Conservation (phyloP, 2,797 vertebrate species). For the Naso thynnoides region DNA sequence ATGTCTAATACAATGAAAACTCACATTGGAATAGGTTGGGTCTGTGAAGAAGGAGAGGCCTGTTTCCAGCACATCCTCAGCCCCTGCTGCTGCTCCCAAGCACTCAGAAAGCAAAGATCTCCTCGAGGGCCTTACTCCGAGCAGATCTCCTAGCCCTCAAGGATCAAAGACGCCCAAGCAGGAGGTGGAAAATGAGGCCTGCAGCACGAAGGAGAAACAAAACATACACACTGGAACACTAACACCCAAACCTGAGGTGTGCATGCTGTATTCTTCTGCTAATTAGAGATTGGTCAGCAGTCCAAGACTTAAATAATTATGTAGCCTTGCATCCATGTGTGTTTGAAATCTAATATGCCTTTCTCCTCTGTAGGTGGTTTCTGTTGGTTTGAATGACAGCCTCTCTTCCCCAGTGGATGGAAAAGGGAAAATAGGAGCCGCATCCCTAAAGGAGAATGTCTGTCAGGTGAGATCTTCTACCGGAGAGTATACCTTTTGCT, state of each 20-base stretch:
- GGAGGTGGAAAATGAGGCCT: constrained; percentile 59
- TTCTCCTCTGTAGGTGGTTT: constrained; percentile 58
- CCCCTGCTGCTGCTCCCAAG: constrained; percentile 32
- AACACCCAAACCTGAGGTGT: constrained; percentile 74
- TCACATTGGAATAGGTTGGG: constrained; percentile 54
- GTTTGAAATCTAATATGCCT: neutral
- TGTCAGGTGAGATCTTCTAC: constrained; percentile 90
- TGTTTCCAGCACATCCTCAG: constrained; percentile 38
- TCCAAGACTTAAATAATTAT: neutral
- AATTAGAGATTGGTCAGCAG: neutral
- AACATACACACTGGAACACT: constrained; percentile 63
- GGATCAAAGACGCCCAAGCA: constrained; percentile 60
- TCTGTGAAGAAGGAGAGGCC: constrained; percentile 66
- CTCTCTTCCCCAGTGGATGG: constrained; percentile 71
- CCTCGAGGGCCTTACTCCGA: constrained; percentile 20
- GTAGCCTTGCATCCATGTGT: neutral
- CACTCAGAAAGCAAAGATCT: constrained; percentile 47
- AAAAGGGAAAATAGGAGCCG: constrained; percentile 89
- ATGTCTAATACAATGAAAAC: constrained; percentile 7
- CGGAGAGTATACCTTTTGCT: neutral
- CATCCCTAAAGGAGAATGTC: constrained; percentile 96
- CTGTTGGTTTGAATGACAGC: constrained; percentile 65
- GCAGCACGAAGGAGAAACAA: constrained; percentile 60
- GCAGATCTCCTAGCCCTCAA: constrained; percentile 53
- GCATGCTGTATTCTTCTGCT: neutral